Evolutionary conservation across 2,113 vertebrate genomes (phyloP).

Genomic region (Halichoeres trimaculatus): DNA sequence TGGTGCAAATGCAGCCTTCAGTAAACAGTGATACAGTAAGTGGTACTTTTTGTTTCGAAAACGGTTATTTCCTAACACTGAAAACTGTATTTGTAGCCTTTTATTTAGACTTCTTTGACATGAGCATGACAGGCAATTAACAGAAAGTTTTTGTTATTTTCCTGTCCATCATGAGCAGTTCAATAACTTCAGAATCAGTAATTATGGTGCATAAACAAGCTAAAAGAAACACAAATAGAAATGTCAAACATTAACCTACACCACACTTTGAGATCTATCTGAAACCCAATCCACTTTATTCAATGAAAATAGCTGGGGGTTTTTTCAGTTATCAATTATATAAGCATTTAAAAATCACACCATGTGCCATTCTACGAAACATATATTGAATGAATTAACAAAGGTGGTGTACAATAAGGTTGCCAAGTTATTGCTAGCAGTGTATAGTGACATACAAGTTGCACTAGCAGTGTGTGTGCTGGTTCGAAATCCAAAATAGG

Average conservation of each 20-base stretch:
- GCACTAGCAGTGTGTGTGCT: too few species aligned
- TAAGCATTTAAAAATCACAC: too few species aligned
- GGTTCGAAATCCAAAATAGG: too few species aligned
- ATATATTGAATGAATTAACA: too few species aligned
- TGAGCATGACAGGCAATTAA: neutral
- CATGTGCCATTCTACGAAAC: too few species aligned
- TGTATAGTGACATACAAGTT: too few species aligned
- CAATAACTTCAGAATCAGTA: neutral
- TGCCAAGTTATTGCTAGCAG: too few species aligned
- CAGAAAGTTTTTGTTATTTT: neutral
- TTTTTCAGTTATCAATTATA: neutral
- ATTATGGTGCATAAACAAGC: neutral
- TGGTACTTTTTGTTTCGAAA: neutral
- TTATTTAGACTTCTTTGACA: constrained; percentile 8
- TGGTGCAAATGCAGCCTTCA: constrained; percentile 10
- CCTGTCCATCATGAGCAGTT: neutral
- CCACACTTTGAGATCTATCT: neutral
- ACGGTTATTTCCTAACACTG: neutral
- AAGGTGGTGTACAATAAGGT: too few species aligned
- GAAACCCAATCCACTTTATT: neutral
- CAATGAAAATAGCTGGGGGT: neutral
- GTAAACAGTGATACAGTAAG: constrained; percentile 9
- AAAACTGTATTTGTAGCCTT: neutral
- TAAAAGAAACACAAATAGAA: neutral
- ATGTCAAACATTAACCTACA: neutral